Evolutionary conservation across 2,113 vertebrate genomes (phyloP), one percentile per base, ranked within the genome.

Genomic region (Cairina moschata): DNA sequence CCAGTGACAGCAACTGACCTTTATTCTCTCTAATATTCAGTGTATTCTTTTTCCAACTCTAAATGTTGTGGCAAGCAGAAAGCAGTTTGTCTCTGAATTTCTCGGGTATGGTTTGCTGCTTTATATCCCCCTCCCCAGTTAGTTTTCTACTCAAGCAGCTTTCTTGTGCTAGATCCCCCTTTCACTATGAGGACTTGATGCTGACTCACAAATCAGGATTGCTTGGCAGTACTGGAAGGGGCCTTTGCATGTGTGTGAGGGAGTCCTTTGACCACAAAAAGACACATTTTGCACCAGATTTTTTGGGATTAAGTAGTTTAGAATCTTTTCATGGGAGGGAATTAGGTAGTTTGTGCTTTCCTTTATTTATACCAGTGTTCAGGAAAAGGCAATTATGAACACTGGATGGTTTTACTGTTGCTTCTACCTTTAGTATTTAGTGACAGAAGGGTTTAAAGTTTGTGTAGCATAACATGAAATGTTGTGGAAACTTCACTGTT

Each of bases 181-280:
- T 94, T 77, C 54, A n/a, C 0, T 9, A 44, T 23, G 23, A 54
- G 31, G 52, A 25, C 5, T 20, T 85, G 25, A 50, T 80, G 68
- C 76, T 73, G 91, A 66, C 73, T 91, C 69, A 67, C 34, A 52
- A 62, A 50, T 34, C 5, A 1, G 14, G 36, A 20, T n/a, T 75
- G 32, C 40, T 67, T 83, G 63, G 31, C 34, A 17, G 12, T 68
- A 23, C 34, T 78, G 68, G 50, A 32, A 68, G 42, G n/a, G 67
- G 14, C 2, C 5, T 10, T 22, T 46, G 20, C 15, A 6, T 6
- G 1, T 0, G 5, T 8, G 26, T 23, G 9, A 28, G 29, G 11
- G 31, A 3, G 46, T n/a, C 18, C n/a, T 63, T 9, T 38, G 62
- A 74, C 55, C 54, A 25, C 73, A 75, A 15, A 54, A 54, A 62